Evolutionary conservation across 2,113 vertebrate species (phyloP).

Genomic region (Trochalopteron elliotii): DNA sequence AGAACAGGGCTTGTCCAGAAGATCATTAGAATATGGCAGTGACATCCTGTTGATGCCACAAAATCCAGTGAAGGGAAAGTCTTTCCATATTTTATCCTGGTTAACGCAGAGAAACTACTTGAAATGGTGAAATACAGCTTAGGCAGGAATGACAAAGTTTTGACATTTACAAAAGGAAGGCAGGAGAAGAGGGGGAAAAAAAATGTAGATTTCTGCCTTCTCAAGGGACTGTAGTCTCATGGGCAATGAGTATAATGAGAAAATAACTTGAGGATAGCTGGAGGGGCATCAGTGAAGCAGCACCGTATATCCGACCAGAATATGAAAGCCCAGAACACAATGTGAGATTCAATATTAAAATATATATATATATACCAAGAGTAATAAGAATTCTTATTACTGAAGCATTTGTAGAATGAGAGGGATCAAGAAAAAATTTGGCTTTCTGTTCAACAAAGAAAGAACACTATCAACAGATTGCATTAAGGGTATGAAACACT

Average conservation of each 20-base stretch:
- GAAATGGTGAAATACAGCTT: not conserved
- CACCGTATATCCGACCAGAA: rapidly evolving
- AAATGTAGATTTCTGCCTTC: not conserved
- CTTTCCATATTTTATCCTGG: not conserved
- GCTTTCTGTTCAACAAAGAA: not conserved
- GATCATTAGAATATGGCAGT: not conserved
- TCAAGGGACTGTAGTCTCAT: not conserved
- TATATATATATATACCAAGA: not conserved
- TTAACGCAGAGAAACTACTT: not conserved
- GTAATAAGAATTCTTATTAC: not conserved
- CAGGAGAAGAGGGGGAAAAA: not conserved
- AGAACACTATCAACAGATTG: not conserved
- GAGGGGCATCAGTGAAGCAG: not conserved
- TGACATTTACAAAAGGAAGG: not conserved
- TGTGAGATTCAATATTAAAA: not conserved
- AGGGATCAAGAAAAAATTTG: not conserved
- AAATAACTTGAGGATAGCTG: not conserved
- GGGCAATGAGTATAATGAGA: not conserved
- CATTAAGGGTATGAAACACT: not conserved
- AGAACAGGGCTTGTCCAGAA: not conserved
- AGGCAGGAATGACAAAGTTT: not conserved
- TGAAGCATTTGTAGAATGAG: not conserved
- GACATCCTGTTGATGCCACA: not conserved
- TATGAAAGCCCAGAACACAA: not conserved
- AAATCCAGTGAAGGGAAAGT: not conserved